Base-by-base conservation (phyloP, 2,113 vertebrate species). In the Hucho hucho region DNA sequence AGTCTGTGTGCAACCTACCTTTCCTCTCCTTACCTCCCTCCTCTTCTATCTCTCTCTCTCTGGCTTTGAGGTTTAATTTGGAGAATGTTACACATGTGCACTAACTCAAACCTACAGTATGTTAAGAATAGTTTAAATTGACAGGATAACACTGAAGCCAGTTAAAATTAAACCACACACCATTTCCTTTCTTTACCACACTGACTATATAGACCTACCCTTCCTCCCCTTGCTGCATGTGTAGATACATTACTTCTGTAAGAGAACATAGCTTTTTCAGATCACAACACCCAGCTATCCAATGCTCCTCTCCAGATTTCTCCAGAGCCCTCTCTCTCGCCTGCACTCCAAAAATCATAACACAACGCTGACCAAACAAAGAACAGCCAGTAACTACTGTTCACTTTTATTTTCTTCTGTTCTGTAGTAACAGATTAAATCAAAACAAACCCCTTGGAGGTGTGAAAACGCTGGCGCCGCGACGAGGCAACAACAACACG, bases 191-290 rank as follows among this genome's bases (percentile, higher is more conserved):
- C 22, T 25, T 63, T n/a, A 12, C 22, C 59, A 22, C 18, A 9
- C 22, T 63, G 7, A 63, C 20, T 63, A 20, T 56, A 16, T 56
- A 56, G 3, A 18, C 49, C 49, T 1, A 56, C 59, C 22, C 22
- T 63, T n/a, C 6, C 61, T 63, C 3, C 22, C 6, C 22, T 25
- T 13, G 43, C 16, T 13, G 29, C 9, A 43, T 20, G 49, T 59
- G 69, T 49, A 77, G 68, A 13, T 4, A 28, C 7, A 65, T 9
- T 25, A 14, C 37, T 43, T 11, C 9, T 2, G 37, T 18, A 4
- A 6, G 37, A 25, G 74, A 61, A 74, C 81, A 78, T 75, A 75
- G 69, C n/a, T 64, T 18, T 68, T 75, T 71, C 43, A 78, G 43
- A 73, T 47, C 69, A 72, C 56, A 64, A 37, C 1, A 3, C 4